A percentile compares a stretch with the other conserved stretches of the same genome.
Conservation (phyloP, 1,140 invertebrate genomes). For the Drosophila novamexicana region DNA sequence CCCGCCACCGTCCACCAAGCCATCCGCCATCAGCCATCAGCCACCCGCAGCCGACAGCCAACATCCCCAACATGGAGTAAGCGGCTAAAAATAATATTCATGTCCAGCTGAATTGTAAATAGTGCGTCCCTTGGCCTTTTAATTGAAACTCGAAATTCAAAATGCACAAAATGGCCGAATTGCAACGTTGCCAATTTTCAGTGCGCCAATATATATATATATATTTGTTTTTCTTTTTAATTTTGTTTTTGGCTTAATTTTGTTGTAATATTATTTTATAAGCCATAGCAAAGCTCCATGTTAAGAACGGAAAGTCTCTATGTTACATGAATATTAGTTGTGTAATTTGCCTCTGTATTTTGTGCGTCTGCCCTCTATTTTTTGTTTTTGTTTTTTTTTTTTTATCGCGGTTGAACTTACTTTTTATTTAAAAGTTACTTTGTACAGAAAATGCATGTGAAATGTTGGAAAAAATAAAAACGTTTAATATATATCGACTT, state of each 20-base stretch:
- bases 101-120: slow-evolving; percentile 46
- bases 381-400: slow-evolving; percentile 43
- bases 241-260: neutral
- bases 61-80: slow-evolving; percentile 20
- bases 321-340: slow-evolving; percentile 5
- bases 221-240: neutral
- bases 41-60: too few species aligned
- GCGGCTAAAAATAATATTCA: slow-evolving; percentile 54
- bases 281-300: slow-evolving; percentile 12
- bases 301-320: slow-evolving; percentile 3
- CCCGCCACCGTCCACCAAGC: neutral
- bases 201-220: neutral
- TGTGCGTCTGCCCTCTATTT: neutral
- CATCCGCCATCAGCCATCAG: neutral
- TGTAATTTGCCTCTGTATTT: slow-evolving; percentile 20
- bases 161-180: slow-evolving; percentile 12
- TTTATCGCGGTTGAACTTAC: slow-evolving; percentile 78
- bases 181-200: slow-evolving; percentile 39
- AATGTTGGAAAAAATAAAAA: slow-evolving; percentile 71
- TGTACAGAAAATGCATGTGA: slow-evolving; percentile 77
- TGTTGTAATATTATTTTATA: neutral
- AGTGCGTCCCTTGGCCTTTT: slow-evolving; percentile 27
- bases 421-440: slow-evolving; percentile 68
- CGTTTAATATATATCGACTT: slow-evolving; percentile 36
- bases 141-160: slow-evolving; percentile 22